Evolutionary conservation across 30 jellyfish, hydroid and myxozoan genomes (phyloP).

Genomic region (Turritopsis dohrnii): DNA sequence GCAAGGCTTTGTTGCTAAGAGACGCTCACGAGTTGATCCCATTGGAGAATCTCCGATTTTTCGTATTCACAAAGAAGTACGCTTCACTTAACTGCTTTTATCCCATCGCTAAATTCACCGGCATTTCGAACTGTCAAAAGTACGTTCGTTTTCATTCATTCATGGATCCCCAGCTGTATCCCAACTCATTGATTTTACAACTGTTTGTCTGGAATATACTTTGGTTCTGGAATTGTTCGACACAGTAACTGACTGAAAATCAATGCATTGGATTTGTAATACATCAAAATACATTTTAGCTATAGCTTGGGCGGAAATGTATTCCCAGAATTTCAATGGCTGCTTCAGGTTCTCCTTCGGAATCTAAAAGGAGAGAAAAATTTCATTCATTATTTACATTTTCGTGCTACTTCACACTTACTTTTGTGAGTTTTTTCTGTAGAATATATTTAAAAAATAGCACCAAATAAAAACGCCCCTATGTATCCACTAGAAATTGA

Average conservation of each 20-base stretch:
- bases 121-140: too few species aligned
- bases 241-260: background rate
- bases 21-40: background rate
- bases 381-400: too few species aligned
- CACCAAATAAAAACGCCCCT: too few species aligned
- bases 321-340: background rate
- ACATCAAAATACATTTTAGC: background rate
- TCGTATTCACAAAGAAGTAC: background rate
- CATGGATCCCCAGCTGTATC: too few species aligned
- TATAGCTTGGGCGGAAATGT: background rate
- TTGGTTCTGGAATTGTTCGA: background rate
- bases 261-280: background rate
- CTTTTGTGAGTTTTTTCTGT: too few species aligned
- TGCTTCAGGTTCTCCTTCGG: background rate
- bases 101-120: background rate
- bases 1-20: background rate
- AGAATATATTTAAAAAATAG: too few species aligned
- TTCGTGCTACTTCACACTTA: too few species aligned
- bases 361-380: too few species aligned
- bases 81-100: background rate
- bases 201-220: background rate
- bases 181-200: too few species aligned
- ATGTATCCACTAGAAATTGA: too few species aligned
- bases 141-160: too few species aligned
- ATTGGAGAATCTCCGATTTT: background rate